phyloP scores from a whole-genome alignment of 2,797 vertebrate genomes.

The Amazona ochrocephala region DNA sequence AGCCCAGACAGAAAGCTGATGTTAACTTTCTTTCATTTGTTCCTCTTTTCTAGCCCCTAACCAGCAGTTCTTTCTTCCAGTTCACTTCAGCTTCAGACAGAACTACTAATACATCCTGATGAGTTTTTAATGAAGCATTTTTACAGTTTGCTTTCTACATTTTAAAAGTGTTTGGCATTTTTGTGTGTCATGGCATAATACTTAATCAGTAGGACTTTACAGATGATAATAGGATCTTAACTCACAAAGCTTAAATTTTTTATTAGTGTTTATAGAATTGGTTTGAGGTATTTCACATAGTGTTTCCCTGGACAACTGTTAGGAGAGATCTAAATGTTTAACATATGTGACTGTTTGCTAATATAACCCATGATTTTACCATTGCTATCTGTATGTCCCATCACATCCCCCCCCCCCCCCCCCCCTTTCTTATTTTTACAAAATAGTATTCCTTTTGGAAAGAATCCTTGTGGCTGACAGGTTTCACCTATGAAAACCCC shows the following conservation, averaged over 20 bases:
- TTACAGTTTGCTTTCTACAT: background rate
- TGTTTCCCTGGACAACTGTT: slow-evolving; percentile 42
- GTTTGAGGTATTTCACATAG: slow-evolving; percentile 48
- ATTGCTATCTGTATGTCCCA: background rate
- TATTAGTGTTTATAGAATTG: slow-evolving; percentile 49
- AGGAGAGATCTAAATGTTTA: slow-evolving; percentile 45
- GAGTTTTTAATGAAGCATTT: slow-evolving; percentile 1
- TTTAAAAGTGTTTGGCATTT: background rate
- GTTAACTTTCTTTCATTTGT: background rate
- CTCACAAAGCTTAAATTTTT: slow-evolving; percentile 16
- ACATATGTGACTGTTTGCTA: slow-evolving; percentile 15
- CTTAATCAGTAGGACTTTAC: slow-evolving; percentile 19
- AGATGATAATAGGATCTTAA: slow-evolving; percentile 33
- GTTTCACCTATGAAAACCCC: background rate
- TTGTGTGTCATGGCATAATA: background rate
- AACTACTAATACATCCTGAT: background rate
- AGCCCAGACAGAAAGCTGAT: background rate
- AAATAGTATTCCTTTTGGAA: background rate
- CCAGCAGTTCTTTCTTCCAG: background rate
- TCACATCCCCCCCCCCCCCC: background rate
- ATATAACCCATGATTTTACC: slow-evolving; percentile 15
- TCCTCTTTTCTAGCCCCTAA: background rate
- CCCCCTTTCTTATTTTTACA: background rate
- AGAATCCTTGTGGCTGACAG: background rate
- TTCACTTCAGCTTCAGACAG: background rate